Base-by-base conservation (phyloP, 2,797 vertebrate species). In the Luscinia luscinia region DNA sequence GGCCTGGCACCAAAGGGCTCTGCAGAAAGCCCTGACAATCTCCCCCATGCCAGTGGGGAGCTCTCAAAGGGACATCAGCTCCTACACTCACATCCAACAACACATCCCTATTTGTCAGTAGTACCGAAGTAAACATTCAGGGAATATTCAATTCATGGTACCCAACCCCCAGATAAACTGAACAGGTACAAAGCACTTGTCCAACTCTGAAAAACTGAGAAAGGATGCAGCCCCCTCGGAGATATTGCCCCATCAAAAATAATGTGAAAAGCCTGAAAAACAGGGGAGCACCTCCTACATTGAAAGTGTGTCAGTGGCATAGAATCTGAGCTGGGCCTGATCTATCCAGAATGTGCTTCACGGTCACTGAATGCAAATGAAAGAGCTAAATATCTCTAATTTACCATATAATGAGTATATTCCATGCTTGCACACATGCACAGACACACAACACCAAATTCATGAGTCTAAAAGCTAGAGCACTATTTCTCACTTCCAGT, bases 251-350 rank as follows among this genome's bases (percentile, higher is more conserved):
- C 58, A 62, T 36, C 5, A 77, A 24, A 87, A 70, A 5, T 7
- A 10, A 54, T 6, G 10, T 5, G 8, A 64, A 30, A 64, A 83
- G 2, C 10, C 54, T 4, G 5, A 66, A 57, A 67, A 49, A 30
- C 19, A 75, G 7, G 6, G 11, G 2, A 4, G 9, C 2, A 0
- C 2, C 38, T 55, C 19, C 43, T 32, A 7, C 17, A 13, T 2
- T 7, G 11, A 19, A 94, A 62, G 12, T 2, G 6, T 49, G 41
- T 58, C 72, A 40, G 36, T 1, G 63, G 16, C 36, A 23, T 0
- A 19, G 26, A 77, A 52, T 34, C 27, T 36, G n/a, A 84, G 57
- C 57, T 34, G 17, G 45, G 15, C 14, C 46, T 58, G 19, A 46
- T 20, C 15, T 20, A 58, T 19, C 11, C 16, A 12, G 59, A 9